Conservation (phyloP, 2,888 invertebrate genomes). For the Trissoscelio sp. region DNA sequence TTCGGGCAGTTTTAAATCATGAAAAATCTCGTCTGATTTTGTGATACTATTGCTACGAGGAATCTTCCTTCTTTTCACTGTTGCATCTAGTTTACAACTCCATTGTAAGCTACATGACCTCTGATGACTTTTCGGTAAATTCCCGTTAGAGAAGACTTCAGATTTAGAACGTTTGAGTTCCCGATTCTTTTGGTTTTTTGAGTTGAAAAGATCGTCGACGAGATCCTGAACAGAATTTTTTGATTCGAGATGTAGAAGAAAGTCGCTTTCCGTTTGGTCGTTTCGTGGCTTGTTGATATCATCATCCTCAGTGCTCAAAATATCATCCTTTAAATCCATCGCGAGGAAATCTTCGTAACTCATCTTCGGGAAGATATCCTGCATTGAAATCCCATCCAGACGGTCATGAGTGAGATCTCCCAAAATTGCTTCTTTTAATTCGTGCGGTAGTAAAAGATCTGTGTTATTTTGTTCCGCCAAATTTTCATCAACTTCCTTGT, state of each 20-base stretch:
- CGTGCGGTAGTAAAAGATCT: slow-evolving; percentile 90
- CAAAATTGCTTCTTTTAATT: slow-evolving; percentile 93
- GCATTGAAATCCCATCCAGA: slow-evolving; percentile 93
- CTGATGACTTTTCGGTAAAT: slow-evolving; percentile 84
- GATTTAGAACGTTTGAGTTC: slow-evolving; percentile 88
- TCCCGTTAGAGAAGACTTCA: slow-evolving; percentile 85
- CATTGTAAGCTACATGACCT: slow-evolving; percentile 88
- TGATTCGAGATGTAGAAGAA: slow-evolving; percentile 83
- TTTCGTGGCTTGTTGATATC: slow-evolving; percentile 76
- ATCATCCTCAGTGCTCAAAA: slow-evolving; percentile 83
- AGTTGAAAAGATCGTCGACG: slow-evolving; percentile 86
- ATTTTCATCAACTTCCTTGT: slow-evolving; percentile 87
- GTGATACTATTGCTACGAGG: slow-evolving; percentile 77
- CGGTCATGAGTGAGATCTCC: slow-evolving; percentile 93
- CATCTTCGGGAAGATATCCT: slow-evolving; percentile 92
- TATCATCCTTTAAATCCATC: slow-evolving; percentile 87
- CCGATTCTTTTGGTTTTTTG: slow-evolving; percentile 83
- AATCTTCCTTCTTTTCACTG: slow-evolving; percentile 89
- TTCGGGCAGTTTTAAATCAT: slow-evolving; percentile 83
- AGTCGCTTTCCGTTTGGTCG: slow-evolving; percentile 80
- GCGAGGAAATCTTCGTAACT: slow-evolving; percentile 88
- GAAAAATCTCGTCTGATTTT: slow-evolving; percentile 78
- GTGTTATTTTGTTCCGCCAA: slow-evolving; percentile 89
- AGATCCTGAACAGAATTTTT: slow-evolving; percentile 84
- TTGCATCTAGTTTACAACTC: slow-evolving; percentile 89